Base-by-base conservation (phyloP, 2,888 invertebrate species). In the Trichogramma evanescens region DNA sequence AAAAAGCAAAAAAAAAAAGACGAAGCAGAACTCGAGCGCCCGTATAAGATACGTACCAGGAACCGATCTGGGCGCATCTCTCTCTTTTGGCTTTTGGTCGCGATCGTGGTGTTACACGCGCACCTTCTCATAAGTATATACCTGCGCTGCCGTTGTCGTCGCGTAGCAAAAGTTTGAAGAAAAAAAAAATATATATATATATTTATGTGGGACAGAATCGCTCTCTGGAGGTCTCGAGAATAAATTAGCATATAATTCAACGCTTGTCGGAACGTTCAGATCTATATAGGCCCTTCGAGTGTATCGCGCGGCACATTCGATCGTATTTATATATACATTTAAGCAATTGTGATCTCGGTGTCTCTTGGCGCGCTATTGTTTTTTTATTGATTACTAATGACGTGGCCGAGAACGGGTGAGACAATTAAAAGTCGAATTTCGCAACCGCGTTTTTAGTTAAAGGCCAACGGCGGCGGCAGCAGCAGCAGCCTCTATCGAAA, bases 151-250 rank as follows among this genome's bases (percentile, higher is more conserved):
- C 26, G 26, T 26, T 26, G 26, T 26, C 3, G 26, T 26, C 26
- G 26, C 26, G 26, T 26, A 26, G 26, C 26, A 26, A 26, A 26
- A 26, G 26, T 26, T 26, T 2, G 13, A 56, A 54, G 59, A 64
- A 59, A 46, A 64, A 2, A 13, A 13, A n/a, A n/a, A n/a, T n/a
- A n/a, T n/a, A n/a, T 13, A 26, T 26, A 26, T 26, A 26, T 26
- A 64, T 64, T 64, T 62, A 64, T 64, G 64, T 64, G 64, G 64
- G 64, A 64, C 61, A 64, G 59, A 46, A 59, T 59, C 55, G 55
- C 50, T 26, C 26, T 58, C 54, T 44, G 10, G 58, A 54, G 52
- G 51, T 48, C 58, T 41, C n/a, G 50, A 38, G 64, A 64, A 64
- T 64, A 64, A 62, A 64, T 64, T 64, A 59, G 55, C 63, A 63